Evolutionary conservation across 2,113 vertebrate genomes (phyloP).

Genomic region (Danio rerio): GRCz12tu NC_133195.1:52844001-52844500

Average conservation of each 20-base stretch:
- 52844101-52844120: conserved; percentile 89
- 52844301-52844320: conserved; percentile 92
- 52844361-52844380: conserved; percentile 87
- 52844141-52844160: conserved; percentile 96
- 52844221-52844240: conserved; percentile 93
- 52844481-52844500: conserved; percentile 85
- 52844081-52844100: conserved; percentile 85
- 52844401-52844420: conserved; percentile 94
- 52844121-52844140: conserved; percentile 94
- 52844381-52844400: conserved; percentile 86
- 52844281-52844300: conserved; percentile 83
- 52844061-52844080: neutral
- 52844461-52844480: conserved; percentile 87
- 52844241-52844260: conserved; percentile 95
- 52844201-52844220: conserved; percentile 88
- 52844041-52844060: neutral
- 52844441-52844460: conserved; percentile 94
- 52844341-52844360: conserved; percentile 93
- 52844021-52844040: neutral
- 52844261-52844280: conserved; percentile 98
- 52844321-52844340: conserved; percentile 99
- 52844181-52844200: conserved; percentile 96
- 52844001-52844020: too few species aligned
- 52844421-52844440: conserved; percentile 97
- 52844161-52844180: conserved; percentile 97